Evolutionary conservation across 2,888 invertebrate genomes (phyloP).

Genomic region (Drosophila glabriapex): DNA sequence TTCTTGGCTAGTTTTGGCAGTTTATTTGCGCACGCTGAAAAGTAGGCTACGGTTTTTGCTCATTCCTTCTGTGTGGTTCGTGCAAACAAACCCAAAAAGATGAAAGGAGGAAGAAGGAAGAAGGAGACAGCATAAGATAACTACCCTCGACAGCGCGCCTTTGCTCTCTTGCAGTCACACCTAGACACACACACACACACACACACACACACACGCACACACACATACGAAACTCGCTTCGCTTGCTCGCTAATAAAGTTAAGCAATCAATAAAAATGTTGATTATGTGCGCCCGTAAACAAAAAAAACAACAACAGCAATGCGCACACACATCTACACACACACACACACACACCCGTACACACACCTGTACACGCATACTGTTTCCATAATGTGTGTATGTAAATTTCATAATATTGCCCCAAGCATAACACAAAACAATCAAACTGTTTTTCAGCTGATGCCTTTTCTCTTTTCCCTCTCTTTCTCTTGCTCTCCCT

Average conservation of each 20-base stretch:
- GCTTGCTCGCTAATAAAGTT: slow-evolving; percentile 51
- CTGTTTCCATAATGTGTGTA: slow-evolving; percentile 10
- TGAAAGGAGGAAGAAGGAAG: not conserved
- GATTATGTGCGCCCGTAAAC: slow-evolving; percentile 44
- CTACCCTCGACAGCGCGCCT: slow-evolving; percentile 13
- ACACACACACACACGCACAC: slow-evolving; percentile 14
- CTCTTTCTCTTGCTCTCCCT: not conserved
- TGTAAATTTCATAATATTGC: slow-evolving; percentile 52
- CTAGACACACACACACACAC: slow-evolving; percentile 16
- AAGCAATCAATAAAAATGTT: slow-evolving; percentile 65
- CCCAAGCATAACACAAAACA: slow-evolving; percentile 42
- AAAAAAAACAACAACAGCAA: slow-evolving; percentile 32
- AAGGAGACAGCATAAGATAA: slow-evolving; percentile 1
- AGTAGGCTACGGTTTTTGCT: slow-evolving; percentile 31
- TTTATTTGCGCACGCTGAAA: slow-evolving; percentile 18
- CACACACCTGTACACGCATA: no score
- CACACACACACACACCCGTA: slow-evolving; percentile 9
- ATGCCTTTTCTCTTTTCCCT: slow-evolving; percentile 7
- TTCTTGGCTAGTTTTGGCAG: slow-evolving; percentile 3
- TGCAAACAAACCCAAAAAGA: not conserved
- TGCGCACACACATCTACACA: slow-evolving; percentile 13
- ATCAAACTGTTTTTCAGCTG: slow-evolving; percentile 50
- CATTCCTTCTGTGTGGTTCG: not conserved
- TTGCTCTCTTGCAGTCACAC: slow-evolving; percentile 35
- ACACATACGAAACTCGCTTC: slow-evolving; percentile 21